Evolutionary conservation across 1,140 invertebrate genomes (phyloP).

Genomic region (Drosophila trapezifrons): DNA sequence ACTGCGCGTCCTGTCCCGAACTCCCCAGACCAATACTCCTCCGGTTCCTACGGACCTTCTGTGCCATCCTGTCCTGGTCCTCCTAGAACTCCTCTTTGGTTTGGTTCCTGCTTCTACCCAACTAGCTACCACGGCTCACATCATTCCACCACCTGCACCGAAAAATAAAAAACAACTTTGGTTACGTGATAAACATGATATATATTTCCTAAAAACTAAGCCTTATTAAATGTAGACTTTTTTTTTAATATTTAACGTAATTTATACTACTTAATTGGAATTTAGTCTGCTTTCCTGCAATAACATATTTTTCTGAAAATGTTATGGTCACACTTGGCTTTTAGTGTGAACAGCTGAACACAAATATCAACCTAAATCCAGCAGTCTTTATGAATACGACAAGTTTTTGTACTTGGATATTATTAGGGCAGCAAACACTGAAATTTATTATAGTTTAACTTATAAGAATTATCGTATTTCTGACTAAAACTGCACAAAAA

Average conservation of each 20-base stretch:
- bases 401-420: not conserved
- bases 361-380: not conserved
- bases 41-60: slow-evolving; percentile 1
- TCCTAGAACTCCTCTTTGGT: slow-evolving; percentile 15
- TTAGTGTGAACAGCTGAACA: not conserved
- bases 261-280: not conserved
- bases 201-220: not conserved
- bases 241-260: not conserved
- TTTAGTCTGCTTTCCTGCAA: not conserved
- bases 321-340: not conserved
- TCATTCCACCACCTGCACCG: slow-evolving; percentile 8
- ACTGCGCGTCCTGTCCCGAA: slow-evolving; percentile 72
- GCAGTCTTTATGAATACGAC: not conserved
- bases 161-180: not conserved
- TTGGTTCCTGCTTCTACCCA: not conserved
- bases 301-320: not conserved
- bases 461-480: not conserved
- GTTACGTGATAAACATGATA: not conserved
- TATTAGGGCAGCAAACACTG: too few species aligned
- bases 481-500: not conserved
- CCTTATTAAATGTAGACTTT: not conserved
- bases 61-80: slow-evolving; percentile 12
- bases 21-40: slow-evolving; percentile 27
- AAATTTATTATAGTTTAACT: not conserved
- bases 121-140: slow-evolving; percentile 1